Conservation (phyloP, 2,113 vertebrate genomes). For the Danio rerio region DNA sequence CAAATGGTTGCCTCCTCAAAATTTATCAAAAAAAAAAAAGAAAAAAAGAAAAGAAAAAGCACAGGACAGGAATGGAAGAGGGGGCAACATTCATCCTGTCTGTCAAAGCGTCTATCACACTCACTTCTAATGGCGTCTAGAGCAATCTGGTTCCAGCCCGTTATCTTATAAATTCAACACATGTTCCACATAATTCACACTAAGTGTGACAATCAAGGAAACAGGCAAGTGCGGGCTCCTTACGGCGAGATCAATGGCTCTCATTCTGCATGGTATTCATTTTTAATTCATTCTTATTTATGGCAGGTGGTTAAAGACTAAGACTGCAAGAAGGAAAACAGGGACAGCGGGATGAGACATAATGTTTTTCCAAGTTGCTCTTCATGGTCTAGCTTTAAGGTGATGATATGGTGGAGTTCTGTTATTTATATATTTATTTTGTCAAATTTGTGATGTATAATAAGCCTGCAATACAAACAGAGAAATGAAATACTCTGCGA, state of each 20-base stretch:
- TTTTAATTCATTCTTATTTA: constrained; percentile 70
- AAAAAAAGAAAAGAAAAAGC: background rate
- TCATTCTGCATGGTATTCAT: constrained; percentile 64
- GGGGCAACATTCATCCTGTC: constrained; percentile 39
- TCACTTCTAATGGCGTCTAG: constrained; percentile 55
- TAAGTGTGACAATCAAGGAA: constrained; percentile 60
- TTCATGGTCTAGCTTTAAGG: constrained; percentile 33
- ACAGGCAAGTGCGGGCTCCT: constrained; percentile 59
- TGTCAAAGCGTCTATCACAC: constrained; percentile 57
- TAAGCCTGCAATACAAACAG: background rate
- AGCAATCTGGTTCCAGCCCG: constrained; percentile 52
- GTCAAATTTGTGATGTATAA: background rate
- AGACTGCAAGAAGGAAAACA: constrained; percentile 51
- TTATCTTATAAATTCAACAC: constrained; percentile 67
- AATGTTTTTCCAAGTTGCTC: constrained; percentile 48
- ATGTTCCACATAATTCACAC: constrained; percentile 62
- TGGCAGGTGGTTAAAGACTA: constrained; percentile 62
- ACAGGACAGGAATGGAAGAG: background rate
- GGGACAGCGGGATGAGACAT: constrained; percentile 45
- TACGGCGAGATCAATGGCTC: constrained; percentile 61
- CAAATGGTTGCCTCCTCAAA: background rate
- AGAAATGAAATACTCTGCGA: background rate
- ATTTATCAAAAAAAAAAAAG: background rate
- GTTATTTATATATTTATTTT: background rate
- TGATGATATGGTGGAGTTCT: background rate